Conservation (phyloP, 2,797 vertebrate species). For the Etheostoma perlongum region DNA sequence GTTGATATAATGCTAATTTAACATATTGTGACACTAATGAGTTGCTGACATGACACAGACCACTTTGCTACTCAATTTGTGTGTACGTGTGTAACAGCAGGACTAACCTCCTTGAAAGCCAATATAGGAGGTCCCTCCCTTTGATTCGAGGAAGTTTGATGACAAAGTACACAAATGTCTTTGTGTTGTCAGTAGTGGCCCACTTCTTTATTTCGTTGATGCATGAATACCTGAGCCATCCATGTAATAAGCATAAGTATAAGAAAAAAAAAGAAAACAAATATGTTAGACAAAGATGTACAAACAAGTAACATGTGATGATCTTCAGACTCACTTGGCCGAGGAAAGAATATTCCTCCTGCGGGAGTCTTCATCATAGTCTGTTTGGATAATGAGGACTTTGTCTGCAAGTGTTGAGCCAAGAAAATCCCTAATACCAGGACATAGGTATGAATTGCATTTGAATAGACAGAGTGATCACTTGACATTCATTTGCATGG, state of each 20-base stretch:
- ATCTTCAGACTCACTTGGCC: constrained; percentile 54
- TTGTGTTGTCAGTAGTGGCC: constrained; percentile 14
- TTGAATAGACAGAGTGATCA: neutral
- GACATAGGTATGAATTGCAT: neutral
- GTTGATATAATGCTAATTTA: neutral
- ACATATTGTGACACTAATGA: neutral
- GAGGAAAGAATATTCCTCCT: constrained; percentile 54
- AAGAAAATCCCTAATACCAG: constrained; percentile 48
- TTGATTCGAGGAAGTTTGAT: constrained; percentile 85
- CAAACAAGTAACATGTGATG: neutral
- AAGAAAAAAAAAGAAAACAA: neutral
- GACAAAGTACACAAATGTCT: constrained; percentile 85
- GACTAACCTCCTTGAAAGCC: constrained; percentile 88
- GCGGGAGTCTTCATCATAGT: constrained; percentile 75
- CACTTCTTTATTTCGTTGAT: constrained; percentile 52
- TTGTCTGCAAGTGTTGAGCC: constrained; percentile 37
- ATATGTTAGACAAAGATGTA: neutral
- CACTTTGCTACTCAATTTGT: neutral
- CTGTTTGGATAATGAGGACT: constrained; percentile 70
- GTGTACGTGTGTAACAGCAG: neutral
- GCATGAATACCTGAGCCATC: constrained; percentile 43
- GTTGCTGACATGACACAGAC: neutral
- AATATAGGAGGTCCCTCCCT: constrained; percentile 79
- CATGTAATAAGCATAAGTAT: neutral
- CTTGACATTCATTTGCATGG: accelerated